A percentile compares a stretch with the other conserved stretches of the same genome.
phyloP scores from a whole-genome alignment of 1,140 invertebrate species.

The Phenacoccus solenopsis region DNA sequence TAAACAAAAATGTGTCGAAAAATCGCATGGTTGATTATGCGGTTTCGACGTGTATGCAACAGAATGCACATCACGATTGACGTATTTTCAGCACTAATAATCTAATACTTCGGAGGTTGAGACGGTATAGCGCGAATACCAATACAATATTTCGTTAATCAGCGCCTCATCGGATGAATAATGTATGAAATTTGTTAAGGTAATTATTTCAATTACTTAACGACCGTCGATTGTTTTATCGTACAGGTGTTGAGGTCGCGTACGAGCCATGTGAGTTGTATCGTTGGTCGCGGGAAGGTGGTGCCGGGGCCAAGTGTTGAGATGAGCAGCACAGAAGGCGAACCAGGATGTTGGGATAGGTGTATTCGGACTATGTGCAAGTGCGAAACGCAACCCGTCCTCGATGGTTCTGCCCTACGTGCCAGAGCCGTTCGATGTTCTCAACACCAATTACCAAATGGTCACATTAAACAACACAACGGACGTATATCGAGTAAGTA shows the following conservation, averaged over 20 bases:
- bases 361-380: conserved; percentile 11
- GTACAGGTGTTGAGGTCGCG: neutral
- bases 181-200: neutral
- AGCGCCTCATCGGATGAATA: neutral
- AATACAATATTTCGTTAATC: neutral
- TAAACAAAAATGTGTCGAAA: too few relatives aligned
- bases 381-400: neutral
- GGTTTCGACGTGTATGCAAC: too few relatives aligned
- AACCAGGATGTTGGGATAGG: conserved; percentile 13
- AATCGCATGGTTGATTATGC: too few relatives aligned
- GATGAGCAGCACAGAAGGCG: conserved; percentile 12
- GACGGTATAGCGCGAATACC: too few relatives aligned
- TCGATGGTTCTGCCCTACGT: conserved; percentile 9
- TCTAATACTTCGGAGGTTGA: too few relatives aligned
- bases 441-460: neutral
- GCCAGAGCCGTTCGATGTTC: conserved; percentile 1
- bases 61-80: too few relatives aligned
- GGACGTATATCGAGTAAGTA: conserved; percentile 12
- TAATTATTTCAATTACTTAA: conserved; percentile 4
- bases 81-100: too few relatives aligned
- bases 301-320: neutral
- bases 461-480: neutral
- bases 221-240: neutral
- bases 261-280: neutral
- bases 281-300: too few relatives aligned